Evolutionary conservation across 2,113 vertebrate species (phyloP).

Genomic region (Aythya baeri): DNA sequence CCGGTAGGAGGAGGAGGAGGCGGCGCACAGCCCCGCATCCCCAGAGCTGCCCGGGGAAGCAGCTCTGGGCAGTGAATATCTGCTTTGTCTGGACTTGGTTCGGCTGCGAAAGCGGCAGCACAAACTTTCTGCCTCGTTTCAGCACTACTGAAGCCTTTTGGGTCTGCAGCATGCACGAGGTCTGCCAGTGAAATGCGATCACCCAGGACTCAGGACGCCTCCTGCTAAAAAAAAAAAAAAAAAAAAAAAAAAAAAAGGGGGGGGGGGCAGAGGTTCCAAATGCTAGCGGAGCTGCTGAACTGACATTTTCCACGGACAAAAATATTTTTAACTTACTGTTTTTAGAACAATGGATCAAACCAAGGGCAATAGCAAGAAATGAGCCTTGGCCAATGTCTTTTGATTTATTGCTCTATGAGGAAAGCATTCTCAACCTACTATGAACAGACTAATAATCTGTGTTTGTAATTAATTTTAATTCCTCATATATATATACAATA

Average conservation of each 20-base stretch:
- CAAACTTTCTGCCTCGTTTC: constrained; percentile 24
- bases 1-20: background rate
- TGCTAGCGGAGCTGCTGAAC: constrained; percentile 35
- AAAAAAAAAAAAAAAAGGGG: background rate
- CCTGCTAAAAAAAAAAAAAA: background rate
- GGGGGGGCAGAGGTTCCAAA: background rate
- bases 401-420: constrained; percentile 46
- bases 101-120: background rate
- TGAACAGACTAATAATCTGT: constrained; percentile 9
- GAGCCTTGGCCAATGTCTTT: constrained; percentile 25
- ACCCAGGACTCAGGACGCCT: background rate
- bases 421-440: constrained; percentile 19
- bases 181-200: background rate
- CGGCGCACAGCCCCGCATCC: background rate
- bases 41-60: background rate
- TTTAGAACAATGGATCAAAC: constrained; percentile 64
- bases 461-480: constrained; percentile 25
- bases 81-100: background rate
- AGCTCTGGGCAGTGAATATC: background rate
- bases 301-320: constrained; percentile 45
- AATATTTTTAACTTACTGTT: constrained; percentile 54
- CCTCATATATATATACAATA: background rate
- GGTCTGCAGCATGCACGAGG: background rate
- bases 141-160: background rate
- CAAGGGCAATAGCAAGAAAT: constrained; percentile 61